phyloP scores from a whole-genome alignment of 2,888 invertebrate species.

The Trisateles emortualis region DNA sequence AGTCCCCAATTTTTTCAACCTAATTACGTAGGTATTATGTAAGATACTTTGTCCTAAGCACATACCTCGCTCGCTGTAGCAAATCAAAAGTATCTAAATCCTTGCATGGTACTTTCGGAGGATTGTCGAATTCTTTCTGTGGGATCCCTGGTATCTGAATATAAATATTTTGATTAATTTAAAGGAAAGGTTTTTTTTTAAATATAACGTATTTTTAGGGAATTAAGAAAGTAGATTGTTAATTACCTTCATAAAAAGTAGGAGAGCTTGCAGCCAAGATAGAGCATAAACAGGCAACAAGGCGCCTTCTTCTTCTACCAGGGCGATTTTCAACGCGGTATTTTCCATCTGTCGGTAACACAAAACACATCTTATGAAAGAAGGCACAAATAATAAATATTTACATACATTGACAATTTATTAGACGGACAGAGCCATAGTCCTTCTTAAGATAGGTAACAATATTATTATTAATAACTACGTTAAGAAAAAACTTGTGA shows the following conservation, averaged over 20 bases:
- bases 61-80: conserved; percentile 71
- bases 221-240: not conserved
- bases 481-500: no score
- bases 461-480: no score
- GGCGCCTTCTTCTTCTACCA: conserved; percentile 95
- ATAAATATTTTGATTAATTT: not conserved
- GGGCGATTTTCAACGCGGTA: conserved; percentile 93
- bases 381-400: not conserved
- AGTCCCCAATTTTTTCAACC: no score
- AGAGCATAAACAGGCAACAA: conserved; percentile 92
- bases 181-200: no score
- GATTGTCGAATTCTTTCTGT: conserved; percentile 69
- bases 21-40: no score
- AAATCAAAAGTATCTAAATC: conserved; percentile 76
- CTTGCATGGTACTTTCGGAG: conserved; percentile 56
- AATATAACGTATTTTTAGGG: not conserved
- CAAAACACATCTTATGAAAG: no score
- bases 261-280: conserved; percentile 94
- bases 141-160: conserved; percentile 72
- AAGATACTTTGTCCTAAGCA: no score
- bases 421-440: no score
- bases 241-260: conserved; percentile 90
- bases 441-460: no score
- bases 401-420: no score
- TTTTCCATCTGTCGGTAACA: conserved; percentile 88